A percentile compares a stretch with the other conserved stretches of the same genome.
These are phyloP conservation scores for Oeneis ivallda DNA, from an alignment of 2,888 invertebrate species.

Conservation along the genomic window DNA sequence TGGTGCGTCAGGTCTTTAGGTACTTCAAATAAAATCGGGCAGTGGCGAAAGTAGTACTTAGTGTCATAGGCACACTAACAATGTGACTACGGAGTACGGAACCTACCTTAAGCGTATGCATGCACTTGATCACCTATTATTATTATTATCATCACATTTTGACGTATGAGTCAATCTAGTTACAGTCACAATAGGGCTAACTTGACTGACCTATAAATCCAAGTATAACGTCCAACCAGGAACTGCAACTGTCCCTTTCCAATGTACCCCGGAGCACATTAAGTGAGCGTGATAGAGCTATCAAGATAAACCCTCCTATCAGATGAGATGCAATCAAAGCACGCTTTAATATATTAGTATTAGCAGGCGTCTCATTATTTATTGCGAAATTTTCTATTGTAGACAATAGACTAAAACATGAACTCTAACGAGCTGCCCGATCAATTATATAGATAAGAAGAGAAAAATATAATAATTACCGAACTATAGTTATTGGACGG, in stretches of 20 bases:
- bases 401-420: slow-evolving; percentile 1
- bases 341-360: slow-evolving; percentile 59
- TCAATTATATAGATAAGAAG: neutral
- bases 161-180: no score
- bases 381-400: slow-evolving; percentile 52
- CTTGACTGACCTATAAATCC: no score
- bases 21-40: no score
- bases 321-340: slow-evolving; percentile 69
- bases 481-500: no score
- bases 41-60: no score
- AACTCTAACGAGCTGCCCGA: neutral
- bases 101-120: no score
- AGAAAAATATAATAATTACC: neutral
- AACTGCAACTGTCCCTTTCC: slow-evolving; percentile 55
- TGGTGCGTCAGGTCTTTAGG: no score
- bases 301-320: slow-evolving; percentile 61
- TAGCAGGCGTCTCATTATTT: slow-evolving; percentile 68
- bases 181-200: neutral
- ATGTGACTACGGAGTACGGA: no score
- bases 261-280: slow-evolving; percentile 44
- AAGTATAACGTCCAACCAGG: slow-evolving; percentile 42
- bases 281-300: slow-evolving; percentile 62
- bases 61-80: no score
- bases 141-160: no score
- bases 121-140: no score